Conservation (phyloP, 2,888 invertebrate genomes). For the Gortyna flavago region DNA sequence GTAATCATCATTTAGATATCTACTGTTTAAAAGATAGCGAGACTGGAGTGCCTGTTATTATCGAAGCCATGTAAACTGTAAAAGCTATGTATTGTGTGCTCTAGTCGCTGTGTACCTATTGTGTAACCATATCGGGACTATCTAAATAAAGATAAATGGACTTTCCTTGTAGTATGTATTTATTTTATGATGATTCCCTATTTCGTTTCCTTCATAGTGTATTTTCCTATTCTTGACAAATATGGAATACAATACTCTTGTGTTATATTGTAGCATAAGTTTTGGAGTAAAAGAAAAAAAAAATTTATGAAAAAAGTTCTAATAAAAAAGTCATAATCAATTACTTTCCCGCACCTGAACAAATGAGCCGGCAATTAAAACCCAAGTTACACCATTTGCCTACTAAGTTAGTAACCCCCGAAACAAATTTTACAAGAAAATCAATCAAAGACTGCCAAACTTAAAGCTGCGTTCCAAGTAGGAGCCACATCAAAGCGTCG, state of each 20-base stretch:
- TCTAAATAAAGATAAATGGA: constrained; percentile 44
- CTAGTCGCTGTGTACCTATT: constrained; percentile 26
- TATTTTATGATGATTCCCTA: constrained; percentile 37
- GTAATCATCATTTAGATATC: constrained; percentile 13
- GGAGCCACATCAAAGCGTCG: constrained; percentile 88
- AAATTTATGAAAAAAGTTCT: constrained; percentile 12
- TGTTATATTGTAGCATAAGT: constrained; percentile 15
- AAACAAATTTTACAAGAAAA: constrained; percentile 80
- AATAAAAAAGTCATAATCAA: constrained; percentile 28
- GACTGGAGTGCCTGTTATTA: constrained; percentile 27
- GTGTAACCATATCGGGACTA: constrained; percentile 43
- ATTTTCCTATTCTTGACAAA: constrained; percentile 28
- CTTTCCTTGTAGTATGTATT: constrained; percentile 43
- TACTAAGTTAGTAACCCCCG: constrained; percentile 74
- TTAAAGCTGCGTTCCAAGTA: constrained; percentile 80
- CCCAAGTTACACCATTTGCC: constrained; percentile 67
- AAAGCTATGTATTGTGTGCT: constrained; percentile 24
- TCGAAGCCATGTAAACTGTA: constrained; percentile 31
- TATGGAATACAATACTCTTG: constrained; percentile 6
- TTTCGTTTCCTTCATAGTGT: constrained; percentile 17
- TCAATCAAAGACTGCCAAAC: constrained; percentile 87
- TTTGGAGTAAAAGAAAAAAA: constrained; percentile 4
- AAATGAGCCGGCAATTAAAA: constrained; percentile 71
- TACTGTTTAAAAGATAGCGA: constrained; percentile 22
- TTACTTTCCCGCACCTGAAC: constrained; percentile 50